Evolutionary conservation across 2,797 vertebrate genomes (phyloP), one percentile per base, ranked within the genome.

Genomic region (Tarsius wallacei): DNA sequence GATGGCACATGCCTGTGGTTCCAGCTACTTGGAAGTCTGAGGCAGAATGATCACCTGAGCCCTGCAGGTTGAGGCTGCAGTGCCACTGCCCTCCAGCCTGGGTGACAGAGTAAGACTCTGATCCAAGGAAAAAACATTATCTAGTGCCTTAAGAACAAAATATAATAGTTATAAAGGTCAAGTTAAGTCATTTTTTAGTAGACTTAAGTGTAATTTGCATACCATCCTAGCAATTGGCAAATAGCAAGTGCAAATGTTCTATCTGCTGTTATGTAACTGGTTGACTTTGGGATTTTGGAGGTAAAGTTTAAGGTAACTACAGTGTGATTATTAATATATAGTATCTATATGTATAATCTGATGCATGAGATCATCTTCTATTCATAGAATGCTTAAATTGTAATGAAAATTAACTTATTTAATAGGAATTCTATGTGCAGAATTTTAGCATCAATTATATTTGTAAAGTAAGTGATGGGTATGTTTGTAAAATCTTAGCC

Each of bases 211-310:
- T 96, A 96, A 80, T 93, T 77, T 78, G 42, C 15, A 36, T 80
- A 57, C 57, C 33, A 10, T 94, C 13, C 26, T 76, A 83, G 51
- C 24, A 92, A 33, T 80, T 94, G 51, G 66, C 59, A 90, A 71
- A 90, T 17, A 85, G 33, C 74, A 90, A 83, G 9, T 91, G 14
- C 61, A 93, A 13, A 36, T 83, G 31, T 81, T 84, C 78, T 28
- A 49, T 71, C 24, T 94, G 16, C 80, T 82, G 91, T 77, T 15
- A 87, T 47, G 49, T 21, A 81, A 17, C 49, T 82, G 17, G 61
- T 91, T 91, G 33, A 66, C 33, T 71, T 36, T 33, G 64, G 47
- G 16, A 85, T 97, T 94, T 95, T 96, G 84, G 84, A 94, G 57
- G 51, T 93, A 96, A 61, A 91, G 24, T 96, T 90, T 84, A 86